These are phyloP conservation scores for Hymenopus coronatus DNA, from an alignment of 2,888 invertebrate genomes.

Conservation along the genomic window DNA sequence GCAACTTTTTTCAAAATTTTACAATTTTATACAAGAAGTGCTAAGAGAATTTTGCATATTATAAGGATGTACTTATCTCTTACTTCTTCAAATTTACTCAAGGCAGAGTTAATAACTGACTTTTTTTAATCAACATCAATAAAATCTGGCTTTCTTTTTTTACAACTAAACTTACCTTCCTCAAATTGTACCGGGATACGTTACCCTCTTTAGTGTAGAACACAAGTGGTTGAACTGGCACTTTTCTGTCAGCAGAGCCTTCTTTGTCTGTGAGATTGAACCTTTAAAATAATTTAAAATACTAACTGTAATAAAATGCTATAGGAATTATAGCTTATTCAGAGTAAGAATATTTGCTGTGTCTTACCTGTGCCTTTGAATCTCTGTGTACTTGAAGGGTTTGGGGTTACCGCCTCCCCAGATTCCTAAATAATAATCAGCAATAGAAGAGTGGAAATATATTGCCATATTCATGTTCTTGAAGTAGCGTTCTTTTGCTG, in stretches of 20 bases:
- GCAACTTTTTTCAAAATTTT: too few relatives aligned
- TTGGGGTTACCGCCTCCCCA: slow-evolving; percentile 95
- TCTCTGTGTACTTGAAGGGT: slow-evolving; percentile 95
- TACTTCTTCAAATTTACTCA: too few relatives aligned
- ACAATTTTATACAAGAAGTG: too few relatives aligned
- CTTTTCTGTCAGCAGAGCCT: slow-evolving; percentile 88
- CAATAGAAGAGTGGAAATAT: slow-evolving; percentile 96
- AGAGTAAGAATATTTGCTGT: background rate
- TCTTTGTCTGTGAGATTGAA: slow-evolving; percentile 85
- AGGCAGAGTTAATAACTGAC: too few relatives aligned
- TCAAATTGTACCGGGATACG: slow-evolving; percentile 84
- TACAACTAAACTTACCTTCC: slow-evolving; percentile 66
- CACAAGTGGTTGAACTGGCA: slow-evolving; percentile 88
- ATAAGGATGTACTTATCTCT: too few relatives aligned
- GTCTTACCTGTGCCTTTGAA: slow-evolving; percentile 77
- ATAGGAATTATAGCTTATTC: background rate
- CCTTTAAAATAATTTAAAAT: slow-evolving; percentile 39
- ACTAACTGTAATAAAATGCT: background rate
- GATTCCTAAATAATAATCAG: slow-evolving; percentile 95
- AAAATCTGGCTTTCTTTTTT: background rate
- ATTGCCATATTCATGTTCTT: slow-evolving; percentile 95
- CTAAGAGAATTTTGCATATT: too few relatives aligned
- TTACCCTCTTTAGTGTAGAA: slow-evolving; percentile 89
- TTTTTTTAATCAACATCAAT: too few relatives aligned
- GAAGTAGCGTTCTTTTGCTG: slow-evolving; percentile 93